These are phyloP conservation scores for Coluber constrictor DNA, from an alignment of 2,797 vertebrate species.

Conservation along the genomic window DNA sequence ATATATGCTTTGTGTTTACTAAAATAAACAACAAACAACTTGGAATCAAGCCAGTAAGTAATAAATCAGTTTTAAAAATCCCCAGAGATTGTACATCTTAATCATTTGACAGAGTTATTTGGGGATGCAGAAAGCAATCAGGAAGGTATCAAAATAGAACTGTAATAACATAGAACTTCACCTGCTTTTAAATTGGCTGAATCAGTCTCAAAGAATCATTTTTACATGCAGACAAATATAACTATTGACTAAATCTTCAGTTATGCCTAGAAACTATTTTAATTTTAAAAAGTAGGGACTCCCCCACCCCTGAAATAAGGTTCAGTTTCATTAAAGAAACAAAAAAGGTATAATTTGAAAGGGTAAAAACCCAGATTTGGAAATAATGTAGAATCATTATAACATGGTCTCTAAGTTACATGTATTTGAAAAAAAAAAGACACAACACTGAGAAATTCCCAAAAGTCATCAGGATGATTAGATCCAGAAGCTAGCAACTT, in stretches of 20 bases:
- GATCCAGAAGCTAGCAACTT: neutral
- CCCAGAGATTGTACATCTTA: neutral
- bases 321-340: neutral
- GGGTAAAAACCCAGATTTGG: slow-evolving; percentile 28
- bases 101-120: neutral
- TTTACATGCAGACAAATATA: neutral
- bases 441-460: neutral
- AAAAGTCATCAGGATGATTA: neutral
- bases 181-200: neutral
- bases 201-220: neutral
- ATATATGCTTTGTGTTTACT: neutral
- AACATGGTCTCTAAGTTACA: neutral
- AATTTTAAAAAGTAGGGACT: slow-evolving; percentile 2
- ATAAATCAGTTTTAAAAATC: neutral
- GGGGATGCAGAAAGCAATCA: neutral
- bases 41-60: neutral
- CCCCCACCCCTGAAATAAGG: neutral
- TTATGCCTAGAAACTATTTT: neutral
- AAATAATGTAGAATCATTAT: neutral
- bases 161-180: neutral
- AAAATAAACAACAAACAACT: neutral
- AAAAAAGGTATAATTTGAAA: neutral
- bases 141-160: neutral
- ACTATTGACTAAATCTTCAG: neutral
- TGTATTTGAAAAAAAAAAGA: neutral